Conservation (phyloP, 2,797 vertebrate species). For the Typhlichthys eigenmanni region DNA sequence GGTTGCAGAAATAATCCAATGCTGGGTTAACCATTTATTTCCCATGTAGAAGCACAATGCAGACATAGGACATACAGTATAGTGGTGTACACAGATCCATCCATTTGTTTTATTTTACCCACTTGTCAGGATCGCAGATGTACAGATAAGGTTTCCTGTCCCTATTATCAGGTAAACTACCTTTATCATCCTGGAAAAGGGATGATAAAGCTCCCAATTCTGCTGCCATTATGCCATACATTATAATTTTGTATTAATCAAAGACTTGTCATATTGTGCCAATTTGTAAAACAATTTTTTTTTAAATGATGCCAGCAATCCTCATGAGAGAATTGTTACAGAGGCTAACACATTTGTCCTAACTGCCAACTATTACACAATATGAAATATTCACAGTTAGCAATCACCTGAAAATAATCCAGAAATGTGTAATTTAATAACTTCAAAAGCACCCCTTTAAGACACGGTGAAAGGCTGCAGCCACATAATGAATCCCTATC, state of each 20-base stretch:
- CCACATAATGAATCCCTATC: slow-evolving; percentile 21
- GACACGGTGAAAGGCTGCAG: slow-evolving; percentile 44
- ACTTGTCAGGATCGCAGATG: neutral
- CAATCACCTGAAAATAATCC: neutral
- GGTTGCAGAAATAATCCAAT: slow-evolving; percentile 54
- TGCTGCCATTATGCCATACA: slow-evolving; percentile 8
- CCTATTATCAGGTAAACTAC: slow-evolving; percentile 20
- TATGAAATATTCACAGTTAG: slow-evolving; percentile 5
- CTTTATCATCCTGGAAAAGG: neutral
- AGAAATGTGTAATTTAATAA: neutral
- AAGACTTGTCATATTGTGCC: neutral
- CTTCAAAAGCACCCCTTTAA: slow-evolving; percentile 8
- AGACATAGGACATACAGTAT: slow-evolving; percentile 64
- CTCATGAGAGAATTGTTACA: neutral
- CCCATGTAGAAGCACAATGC: slow-evolving; percentile 70
- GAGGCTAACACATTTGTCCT: no score
- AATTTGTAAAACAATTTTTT: neutral
- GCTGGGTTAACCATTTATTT: slow-evolving; percentile 63
- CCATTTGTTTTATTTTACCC: slow-evolving; percentile 37
- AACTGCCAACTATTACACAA: neutral
- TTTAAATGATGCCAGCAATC: neutral
- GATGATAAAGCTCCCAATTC: slow-evolving; percentile 25
- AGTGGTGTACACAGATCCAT: slow-evolving; percentile 58
- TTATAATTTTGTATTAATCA: slow-evolving; percentile 8
- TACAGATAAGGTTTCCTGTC: neutral